Base-by-base conservation (phyloP, 1,140 invertebrate genomes). In the Apis cerana region DNA sequence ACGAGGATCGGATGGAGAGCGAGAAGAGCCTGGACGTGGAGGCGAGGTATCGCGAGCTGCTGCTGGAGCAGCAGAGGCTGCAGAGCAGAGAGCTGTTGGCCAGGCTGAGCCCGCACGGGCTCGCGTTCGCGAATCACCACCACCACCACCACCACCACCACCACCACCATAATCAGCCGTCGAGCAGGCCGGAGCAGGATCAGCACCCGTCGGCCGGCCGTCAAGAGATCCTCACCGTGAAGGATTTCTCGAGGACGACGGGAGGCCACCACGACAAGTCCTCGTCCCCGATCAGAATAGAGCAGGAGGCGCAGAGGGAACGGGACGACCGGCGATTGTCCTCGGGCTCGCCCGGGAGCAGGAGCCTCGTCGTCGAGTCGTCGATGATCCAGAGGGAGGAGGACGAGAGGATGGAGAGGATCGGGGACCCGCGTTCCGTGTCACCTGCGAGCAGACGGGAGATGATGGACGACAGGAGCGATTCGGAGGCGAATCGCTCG, bases 401-500 rank as follows among this genome's bases (percentile, higher is more conserved):
- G 11, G 92, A 93, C 61, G 89, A 80, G 48, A 83, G 68, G 76
- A 87, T 90, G 74, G 82, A 85, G 50, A 86, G 86, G 74, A 88
- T 89, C 75, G 64, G 61, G 9, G 89, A 91, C 52, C 87, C 84
- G 3, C 75, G 91, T 67, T 92, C 92, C 10, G 89, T 93, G 33
- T 93, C 93, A 11, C 91, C 93, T 4, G 88, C 82, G 11, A 87
- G 83, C 56, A 86, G 86, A 74, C 89, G 87, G 23, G 92, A 94
- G 80, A 90, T 91, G 59, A 56, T 88, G 33, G 94, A 94, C 82
- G 93, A 94, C 48, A 88, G 91, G 27, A 94, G 92, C 84, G 93
- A 93, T 64, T 93, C 92, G 12, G 93, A 94, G 56, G 92, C 92
- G 52, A 92, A 93, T 78, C 84, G 92, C 68, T 94, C 93, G 13